phyloP scores from a whole-genome alignment of 2,888 invertebrate species.

The Heliothis peltigera region DNA sequence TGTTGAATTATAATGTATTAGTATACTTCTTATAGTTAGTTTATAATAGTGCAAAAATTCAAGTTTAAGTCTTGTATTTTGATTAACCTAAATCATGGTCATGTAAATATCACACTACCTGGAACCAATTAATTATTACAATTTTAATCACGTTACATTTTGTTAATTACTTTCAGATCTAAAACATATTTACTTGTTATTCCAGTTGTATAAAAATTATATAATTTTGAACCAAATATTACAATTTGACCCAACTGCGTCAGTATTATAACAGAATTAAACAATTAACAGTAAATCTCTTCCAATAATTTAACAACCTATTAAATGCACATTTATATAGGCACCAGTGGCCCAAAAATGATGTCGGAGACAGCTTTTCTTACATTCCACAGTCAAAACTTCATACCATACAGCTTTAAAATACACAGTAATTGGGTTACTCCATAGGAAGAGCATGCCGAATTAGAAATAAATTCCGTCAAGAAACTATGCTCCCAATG shows the following conservation, averaged over 20 bases:
- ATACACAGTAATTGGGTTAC: slow-evolving; percentile 56
- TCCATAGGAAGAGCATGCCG: slow-evolving; percentile 73
- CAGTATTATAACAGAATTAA: slow-evolving; percentile 79
- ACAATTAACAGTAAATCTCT: slow-evolving; percentile 87
- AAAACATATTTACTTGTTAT: slow-evolving; percentile 55
- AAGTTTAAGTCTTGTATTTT: slow-evolving; percentile 77
- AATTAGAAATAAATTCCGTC: slow-evolving; percentile 80
- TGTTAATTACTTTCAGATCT: slow-evolving; percentile 62
- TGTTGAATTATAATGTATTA: slow-evolving; percentile 72
- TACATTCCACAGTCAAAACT: slow-evolving; percentile 61
- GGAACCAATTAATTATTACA: slow-evolving; percentile 47
- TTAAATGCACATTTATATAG: slow-evolving; percentile 85
- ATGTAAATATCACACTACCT: slow-evolving; percentile 67
- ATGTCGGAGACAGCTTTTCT: slow-evolving; percentile 57
- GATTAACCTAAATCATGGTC: slow-evolving; percentile 76
- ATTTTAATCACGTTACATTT: slow-evolving; percentile 46
- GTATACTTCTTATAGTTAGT: slow-evolving; percentile 75
- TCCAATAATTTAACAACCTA: slow-evolving; percentile 87
- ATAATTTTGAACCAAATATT: slow-evolving; percentile 56
- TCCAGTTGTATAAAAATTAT: slow-evolving; percentile 53
- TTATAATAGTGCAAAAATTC: slow-evolving; percentile 75
- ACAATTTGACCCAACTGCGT: slow-evolving; percentile 71
- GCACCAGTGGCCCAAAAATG: slow-evolving; percentile 77
- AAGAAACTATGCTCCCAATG: slow-evolving; percentile 78
- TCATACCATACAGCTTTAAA: slow-evolving; percentile 57